A percentile compares a stretch with the other conserved stretches of the same genome.
Evolutionary conservation across 2,797 vertebrate species (phyloP).

Genomic region (Botia kubotai): DNA sequence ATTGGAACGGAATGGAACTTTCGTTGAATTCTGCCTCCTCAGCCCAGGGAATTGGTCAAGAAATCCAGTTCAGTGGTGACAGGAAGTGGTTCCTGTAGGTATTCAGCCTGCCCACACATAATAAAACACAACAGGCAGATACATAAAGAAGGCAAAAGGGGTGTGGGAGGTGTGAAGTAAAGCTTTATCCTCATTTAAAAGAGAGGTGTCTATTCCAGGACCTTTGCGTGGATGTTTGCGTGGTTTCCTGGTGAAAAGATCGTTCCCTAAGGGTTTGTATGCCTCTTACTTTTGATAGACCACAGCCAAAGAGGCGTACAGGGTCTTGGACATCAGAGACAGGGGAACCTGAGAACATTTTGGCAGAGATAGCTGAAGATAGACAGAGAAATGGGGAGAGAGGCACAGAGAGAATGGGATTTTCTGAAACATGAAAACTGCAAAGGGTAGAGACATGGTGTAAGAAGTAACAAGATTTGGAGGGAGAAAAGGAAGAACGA

Average conservation of each 20-base stretch:
- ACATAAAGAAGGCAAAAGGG: background rate
- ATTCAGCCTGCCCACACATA: background rate
- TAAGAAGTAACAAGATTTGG: conserved; percentile 47
- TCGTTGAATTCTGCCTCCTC: background rate
- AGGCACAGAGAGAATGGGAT: conserved; percentile 45
- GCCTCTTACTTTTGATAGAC: conserved; percentile 1
- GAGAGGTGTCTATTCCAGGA: conserved; percentile 17
- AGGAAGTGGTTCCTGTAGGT: background rate
- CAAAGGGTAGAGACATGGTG: conserved; percentile 51
- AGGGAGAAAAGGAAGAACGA: conserved; percentile 24
- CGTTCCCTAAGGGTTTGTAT: background rate
- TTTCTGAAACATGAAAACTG: conserved; percentile 61
- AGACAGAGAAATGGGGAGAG: conserved; percentile 37
- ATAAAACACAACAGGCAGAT: background rate
- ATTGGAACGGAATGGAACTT: conserved; percentile 33
- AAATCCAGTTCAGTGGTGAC: conserved; percentile 17
- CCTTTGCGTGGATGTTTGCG: conserved; percentile 41
- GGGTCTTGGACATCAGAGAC: conserved; percentile 27
- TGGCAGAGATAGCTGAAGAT: conserved; percentile 2
- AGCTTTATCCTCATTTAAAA: background rate
- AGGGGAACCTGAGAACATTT: conserved; percentile 20
- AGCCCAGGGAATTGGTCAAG: conserved; percentile 1
- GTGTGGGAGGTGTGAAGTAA: conserved; percentile 25
- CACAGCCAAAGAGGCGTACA: background rate
- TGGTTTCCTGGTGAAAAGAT: conserved; percentile 8